Conservation (phyloP, 2,888 invertebrate species). For the Polyommatus iphigenia region DNA sequence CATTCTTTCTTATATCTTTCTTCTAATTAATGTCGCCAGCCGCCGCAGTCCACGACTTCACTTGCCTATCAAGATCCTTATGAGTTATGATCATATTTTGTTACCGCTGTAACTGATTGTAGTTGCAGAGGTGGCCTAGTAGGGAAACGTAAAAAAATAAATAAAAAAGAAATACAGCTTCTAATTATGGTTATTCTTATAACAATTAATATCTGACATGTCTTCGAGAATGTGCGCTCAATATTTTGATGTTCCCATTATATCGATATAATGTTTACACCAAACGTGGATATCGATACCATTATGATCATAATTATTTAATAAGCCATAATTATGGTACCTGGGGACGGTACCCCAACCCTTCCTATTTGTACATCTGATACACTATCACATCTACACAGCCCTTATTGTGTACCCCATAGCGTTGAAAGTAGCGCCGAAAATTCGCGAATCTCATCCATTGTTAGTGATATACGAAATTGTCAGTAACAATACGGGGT, state of each 20-base stretch:
- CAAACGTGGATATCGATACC: conserved; percentile 6
- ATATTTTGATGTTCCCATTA: conserved; percentile 7
- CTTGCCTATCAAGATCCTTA: too few relatives aligned
- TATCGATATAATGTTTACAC: not conserved
- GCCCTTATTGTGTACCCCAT: not conserved
- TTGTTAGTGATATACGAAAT: conserved; percentile 52
- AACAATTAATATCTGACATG: not conserved
- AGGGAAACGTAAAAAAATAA: too few relatives aligned
- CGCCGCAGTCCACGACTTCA: too few relatives aligned
- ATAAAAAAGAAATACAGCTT: not conserved
- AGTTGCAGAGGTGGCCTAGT: too few relatives aligned
- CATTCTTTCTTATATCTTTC: too few relatives aligned
- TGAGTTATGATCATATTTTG: too few relatives aligned
- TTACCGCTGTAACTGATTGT: too few relatives aligned
- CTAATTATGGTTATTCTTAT: not conserved
- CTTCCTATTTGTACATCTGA: conserved; percentile 25
- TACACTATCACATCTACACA: conserved; percentile 36
- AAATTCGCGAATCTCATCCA: not conserved
- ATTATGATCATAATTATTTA: conserved; percentile 38
- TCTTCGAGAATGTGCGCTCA: not conserved
- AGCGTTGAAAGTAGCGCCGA: not conserved
- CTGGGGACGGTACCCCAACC: conserved; percentile 36
- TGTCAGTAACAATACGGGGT: conserved; percentile 58
- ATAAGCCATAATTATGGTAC: conserved; percentile 36
- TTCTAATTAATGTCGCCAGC: too few relatives aligned